A percentile compares a stretch with the other conserved stretches of the same genome.
These are phyloP conservation scores for Melanerpes aurifrons DNA, from an alignment of 2,113 vertebrate species.

Conservation along the genomic window DNA sequence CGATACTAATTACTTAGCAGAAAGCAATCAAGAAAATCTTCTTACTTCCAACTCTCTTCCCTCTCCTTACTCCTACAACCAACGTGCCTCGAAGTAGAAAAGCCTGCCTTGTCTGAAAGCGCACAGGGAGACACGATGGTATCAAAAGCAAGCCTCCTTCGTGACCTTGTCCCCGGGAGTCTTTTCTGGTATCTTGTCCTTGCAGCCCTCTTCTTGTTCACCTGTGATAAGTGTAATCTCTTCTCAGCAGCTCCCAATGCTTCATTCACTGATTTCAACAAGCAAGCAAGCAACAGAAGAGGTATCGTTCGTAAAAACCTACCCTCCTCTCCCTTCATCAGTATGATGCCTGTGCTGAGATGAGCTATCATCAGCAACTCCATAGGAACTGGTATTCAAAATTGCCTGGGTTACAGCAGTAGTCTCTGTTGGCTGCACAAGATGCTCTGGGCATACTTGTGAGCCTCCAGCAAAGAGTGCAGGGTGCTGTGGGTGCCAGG, in stretches of 20 bases:
- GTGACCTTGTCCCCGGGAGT: conserved; percentile 30
- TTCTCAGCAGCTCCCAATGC: conserved; percentile 30
- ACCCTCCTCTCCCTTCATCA: not conserved
- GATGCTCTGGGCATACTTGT: rapidly evolving
- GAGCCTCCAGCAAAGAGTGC: not conserved
- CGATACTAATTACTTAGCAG: conserved; percentile 55
- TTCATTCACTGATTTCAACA: conserved; percentile 59
- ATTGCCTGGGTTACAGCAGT: rapidly evolving
- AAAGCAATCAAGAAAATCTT: conserved; percentile 50
- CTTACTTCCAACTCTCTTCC: conserved; percentile 1
- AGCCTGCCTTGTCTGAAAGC: not conserved
- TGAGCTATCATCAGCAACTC: not conserved
- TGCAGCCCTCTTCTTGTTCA: conserved; percentile 44
- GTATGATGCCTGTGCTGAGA: not conserved
- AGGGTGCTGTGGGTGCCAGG: not conserved
- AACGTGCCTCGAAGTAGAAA: not conserved
- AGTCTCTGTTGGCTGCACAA: not conserved
- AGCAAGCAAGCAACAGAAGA: not conserved
- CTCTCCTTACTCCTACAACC: not conserved
- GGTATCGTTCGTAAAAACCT: conserved; percentile 38
- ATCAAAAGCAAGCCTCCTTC: conserved; percentile 19
- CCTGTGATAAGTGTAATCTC: conserved; percentile 66
- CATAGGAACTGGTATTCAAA: not conserved
- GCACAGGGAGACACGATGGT: not conserved
- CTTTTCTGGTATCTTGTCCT: conserved; percentile 50